Base-by-base conservation (phyloP, 2,797 vertebrate genomes). In the Vireo griseus region DNA sequence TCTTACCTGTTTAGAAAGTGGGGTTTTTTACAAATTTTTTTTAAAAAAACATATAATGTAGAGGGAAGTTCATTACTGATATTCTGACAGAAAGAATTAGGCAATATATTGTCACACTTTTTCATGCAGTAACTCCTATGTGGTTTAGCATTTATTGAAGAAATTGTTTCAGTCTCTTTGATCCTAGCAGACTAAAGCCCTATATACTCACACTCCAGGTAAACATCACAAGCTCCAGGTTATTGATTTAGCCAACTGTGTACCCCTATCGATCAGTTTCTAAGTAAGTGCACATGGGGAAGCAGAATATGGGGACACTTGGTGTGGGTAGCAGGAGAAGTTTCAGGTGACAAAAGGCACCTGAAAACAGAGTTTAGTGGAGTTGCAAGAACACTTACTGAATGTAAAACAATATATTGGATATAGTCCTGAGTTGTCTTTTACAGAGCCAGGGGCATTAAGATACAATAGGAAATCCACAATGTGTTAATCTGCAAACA, bases 401-500 rank as follows among this genome's bases (percentile, higher is more conserved):
- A 11, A 58, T 67, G 15, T 33, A 83, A 92, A 91, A n/a, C 1
- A 5, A 24, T 48, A 6, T 11, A 63, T 26, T 71, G 25, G 45
- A 86, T 57, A 14, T 33, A 44, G 65, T 57, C 29, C 39, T 65
- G 68, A 24, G 7, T 12, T 72, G 52, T 92, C 11, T 24, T 22
- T 75, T 88, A 48, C 51, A 78, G 47, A 83, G 69, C 73, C 47
- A 37, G 50, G 31, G 58, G 61, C 65, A 86, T 67, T 59, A 67
- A 77, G 26, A 72, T 54, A 66, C 50, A 90, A 59, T 28, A 83
- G 44, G 15, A 96, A 90, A 75, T 77, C 62, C 20, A 72, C 62
- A 25, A 6, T 69, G 42, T 72, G 44, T 51, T 90, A 75, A 93
- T 96, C 85, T 92, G 69, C 75, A 86, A 92, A 92, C 29, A 79